Conservation (phyloP, 2,797 vertebrate species). For the Lacerta agilis region DNA sequence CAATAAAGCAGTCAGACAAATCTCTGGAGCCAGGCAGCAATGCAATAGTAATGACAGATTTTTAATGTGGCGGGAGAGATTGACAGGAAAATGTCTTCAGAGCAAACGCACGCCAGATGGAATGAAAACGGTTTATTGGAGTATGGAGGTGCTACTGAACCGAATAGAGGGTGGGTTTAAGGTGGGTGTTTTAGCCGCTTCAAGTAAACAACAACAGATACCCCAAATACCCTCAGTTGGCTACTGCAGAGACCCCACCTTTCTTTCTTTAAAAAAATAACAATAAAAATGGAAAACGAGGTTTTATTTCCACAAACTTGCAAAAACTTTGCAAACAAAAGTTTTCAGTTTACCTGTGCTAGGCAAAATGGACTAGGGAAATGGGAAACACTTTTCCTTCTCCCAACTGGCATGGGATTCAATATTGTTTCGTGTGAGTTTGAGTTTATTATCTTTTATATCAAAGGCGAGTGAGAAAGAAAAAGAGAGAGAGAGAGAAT, state of each 20-base stretch:
- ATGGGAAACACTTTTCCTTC: constrained; percentile 19
- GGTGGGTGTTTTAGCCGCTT: constrained; percentile 77
- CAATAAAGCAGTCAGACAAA: constrained; percentile 88
- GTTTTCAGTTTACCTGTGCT: constrained; percentile 57
- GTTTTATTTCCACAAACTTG: constrained; percentile 23
- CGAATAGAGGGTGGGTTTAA: constrained; percentile 74
- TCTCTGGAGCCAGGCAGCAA: constrained; percentile 89
- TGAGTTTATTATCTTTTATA: constrained; percentile 37
- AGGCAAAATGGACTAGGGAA: constrained; percentile 34
- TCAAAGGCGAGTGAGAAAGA: constrained; percentile 3
- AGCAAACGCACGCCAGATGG: constrained; percentile 97
- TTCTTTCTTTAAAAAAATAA: neutral
- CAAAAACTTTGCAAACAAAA: constrained; percentile 22
- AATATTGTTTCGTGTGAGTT: constrained; percentile 44
- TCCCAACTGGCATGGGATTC: constrained; percentile 54
- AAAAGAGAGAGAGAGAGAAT: accelerated
- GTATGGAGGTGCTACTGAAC: constrained; percentile 89
- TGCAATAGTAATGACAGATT: constrained; percentile 87
- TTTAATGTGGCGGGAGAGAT: constrained; percentile 94
- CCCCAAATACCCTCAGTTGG: constrained; percentile 39
- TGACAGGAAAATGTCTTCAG: constrained; percentile 96
- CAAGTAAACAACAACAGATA: constrained; percentile 70
- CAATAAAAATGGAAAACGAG: neutral
- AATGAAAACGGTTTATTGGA: constrained; percentile 97
- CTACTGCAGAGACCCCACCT: constrained; percentile 40